Base-by-base conservation (phyloP, 2,888 invertebrate species). In the Andrena bucephala region DNA sequence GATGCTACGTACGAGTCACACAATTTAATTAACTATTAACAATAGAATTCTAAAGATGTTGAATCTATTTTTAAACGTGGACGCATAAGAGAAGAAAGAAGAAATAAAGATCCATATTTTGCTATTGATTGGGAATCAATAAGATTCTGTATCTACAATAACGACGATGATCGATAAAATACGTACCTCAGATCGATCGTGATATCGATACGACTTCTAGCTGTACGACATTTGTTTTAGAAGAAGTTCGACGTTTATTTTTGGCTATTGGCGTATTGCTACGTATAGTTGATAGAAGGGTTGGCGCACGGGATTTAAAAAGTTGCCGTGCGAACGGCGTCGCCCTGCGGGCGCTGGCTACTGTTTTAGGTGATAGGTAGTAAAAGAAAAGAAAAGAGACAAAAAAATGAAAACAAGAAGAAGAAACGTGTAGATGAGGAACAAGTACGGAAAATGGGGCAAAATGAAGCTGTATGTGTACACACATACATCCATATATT, bases 101-200 rank as follows among this genome's bases (percentile, higher is more conserved):
- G 81, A 89, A 87, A 87, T 86, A 88, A 86, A 89, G 85, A 91
- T 88, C 90, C 91, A 92, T 93, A 93, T 93, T 93, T 93, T 93
- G 91, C 92, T 93, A 93, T 92, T 89, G 90, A 88, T 91, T 87
- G 87, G 75, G 88, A 89, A 88, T 87, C 89, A 65, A 83, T 63
- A 62, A 78, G 89, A 89, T 89, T 90, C 87, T 88, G 87, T 86
- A 82, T 85, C 84, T 84, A 89, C 84, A 85, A 90, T 85, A 86
- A 89, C 85, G 89, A 89, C 83, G 87, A 91, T 91, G 89, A 91
- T 92, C 90, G 90, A 93, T 87, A 77, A 42, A 91, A 92, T 93
- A 93, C 92, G 93, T 94, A 94, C 94, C 93, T 93, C 93, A 92
- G 88, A 91, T 93, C 92, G 92, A 93, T 93, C 92, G 92, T 91